phyloP scores from a whole-genome alignment of 2,888 invertebrate genomes.

The Calephelis perditalis region DNA sequence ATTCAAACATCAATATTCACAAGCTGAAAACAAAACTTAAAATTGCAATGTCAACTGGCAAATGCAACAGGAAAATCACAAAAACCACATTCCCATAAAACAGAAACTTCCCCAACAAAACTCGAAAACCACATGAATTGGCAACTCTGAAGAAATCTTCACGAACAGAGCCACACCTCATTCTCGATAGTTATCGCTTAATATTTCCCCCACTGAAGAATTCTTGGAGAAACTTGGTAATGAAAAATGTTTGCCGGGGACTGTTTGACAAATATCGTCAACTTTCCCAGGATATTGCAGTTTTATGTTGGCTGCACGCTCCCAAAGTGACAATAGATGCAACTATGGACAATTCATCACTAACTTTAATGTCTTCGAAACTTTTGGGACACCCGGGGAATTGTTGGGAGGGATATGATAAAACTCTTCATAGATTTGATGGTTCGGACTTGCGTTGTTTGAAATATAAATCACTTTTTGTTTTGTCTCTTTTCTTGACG shows the following conservation, averaged over 20 bases:
- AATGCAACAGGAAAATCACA: neutral
- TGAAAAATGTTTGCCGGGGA: slow-evolving; percentile 48
- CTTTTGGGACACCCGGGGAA: slow-evolving; percentile 16
- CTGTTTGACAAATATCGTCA: slow-evolving; percentile 40
- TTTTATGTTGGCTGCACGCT: slow-evolving; percentile 37
- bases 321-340: slow-evolving; percentile 24
- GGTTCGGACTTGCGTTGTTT: slow-evolving; percentile 2
- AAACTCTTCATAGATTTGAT: slow-evolving; percentile 6
- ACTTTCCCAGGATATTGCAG: slow-evolving; percentile 41
- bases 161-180: slow-evolving; percentile 21
- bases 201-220: slow-evolving; percentile 40
- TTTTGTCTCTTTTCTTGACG: neutral
- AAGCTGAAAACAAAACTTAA: too few species aligned
- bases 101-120: neutral
- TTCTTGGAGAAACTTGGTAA: slow-evolving; percentile 44
- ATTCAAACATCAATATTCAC: too few species aligned
- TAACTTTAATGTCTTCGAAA: slow-evolving; percentile 21
- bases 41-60: too few species aligned
- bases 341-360: slow-evolving; percentile 23
- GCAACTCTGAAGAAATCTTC: neutral
- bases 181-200: slow-evolving; percentile 35
- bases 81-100: too few species aligned
- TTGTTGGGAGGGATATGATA: slow-evolving; percentile 4
- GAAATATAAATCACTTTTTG: neutral
- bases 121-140: neutral